Percentiles rank a stretch among this genome's conserved stretches.
phyloP scores from a whole-genome alignment of 2,113 vertebrate species.

The Xenus cinereus region DNA sequence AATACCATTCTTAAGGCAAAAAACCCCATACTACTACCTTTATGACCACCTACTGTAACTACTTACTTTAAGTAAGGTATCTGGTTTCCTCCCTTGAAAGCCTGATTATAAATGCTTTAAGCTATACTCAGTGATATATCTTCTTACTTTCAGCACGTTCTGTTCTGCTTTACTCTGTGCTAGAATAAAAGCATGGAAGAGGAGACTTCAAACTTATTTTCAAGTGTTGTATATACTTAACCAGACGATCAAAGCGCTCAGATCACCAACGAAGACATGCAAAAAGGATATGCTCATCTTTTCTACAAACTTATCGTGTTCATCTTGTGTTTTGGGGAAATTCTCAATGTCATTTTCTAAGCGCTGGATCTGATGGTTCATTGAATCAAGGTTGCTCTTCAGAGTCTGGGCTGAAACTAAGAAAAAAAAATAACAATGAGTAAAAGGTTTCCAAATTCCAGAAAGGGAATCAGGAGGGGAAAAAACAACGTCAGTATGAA shows the following conservation, averaged over 20 bases:
- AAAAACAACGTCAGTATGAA: constrained; percentile 6
- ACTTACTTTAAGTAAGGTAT: neutral
- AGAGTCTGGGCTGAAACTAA: constrained; percentile 93
- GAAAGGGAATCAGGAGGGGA: neutral
- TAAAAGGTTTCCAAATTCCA: neutral
- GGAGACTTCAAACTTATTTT: neutral
- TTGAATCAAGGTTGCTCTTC: constrained; percentile 86
- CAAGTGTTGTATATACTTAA: neutral
- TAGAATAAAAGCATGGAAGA: neutral
- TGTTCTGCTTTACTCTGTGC: neutral
- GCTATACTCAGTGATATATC: no score
- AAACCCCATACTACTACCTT: neutral
- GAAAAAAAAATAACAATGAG: neutral
- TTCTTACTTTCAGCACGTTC: accelerated
- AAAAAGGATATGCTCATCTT: constrained; percentile 99
- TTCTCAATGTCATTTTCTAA: constrained; percentile 89
- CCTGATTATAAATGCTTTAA: neutral
- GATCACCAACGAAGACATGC: neutral
- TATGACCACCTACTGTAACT: neutral
- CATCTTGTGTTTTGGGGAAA: constrained; percentile 86
- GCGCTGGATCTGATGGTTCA: constrained; percentile 87
- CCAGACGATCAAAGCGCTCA: neutral
- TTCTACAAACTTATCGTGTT: constrained; percentile 93
- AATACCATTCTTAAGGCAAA: neutral
- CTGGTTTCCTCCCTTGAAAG: neutral